Percentiles rank a stretch among this genome's conserved stretches.
Conservation (phyloP, 2,113 vertebrate species). For the Xenopus tropicalis region DNA sequence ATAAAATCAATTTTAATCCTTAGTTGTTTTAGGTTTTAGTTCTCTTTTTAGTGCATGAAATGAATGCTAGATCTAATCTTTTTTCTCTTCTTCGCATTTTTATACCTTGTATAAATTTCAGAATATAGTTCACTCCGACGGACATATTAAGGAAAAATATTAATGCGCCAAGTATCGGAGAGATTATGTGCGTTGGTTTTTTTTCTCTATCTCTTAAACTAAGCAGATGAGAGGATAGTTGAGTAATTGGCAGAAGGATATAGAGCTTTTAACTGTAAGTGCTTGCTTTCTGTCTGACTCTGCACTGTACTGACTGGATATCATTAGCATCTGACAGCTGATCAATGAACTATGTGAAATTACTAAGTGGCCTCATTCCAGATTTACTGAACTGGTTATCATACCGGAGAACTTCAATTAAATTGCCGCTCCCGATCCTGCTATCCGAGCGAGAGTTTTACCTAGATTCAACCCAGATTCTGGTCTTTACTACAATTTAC, state of each 20-base stretch:
- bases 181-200: conserved; percentile 15
- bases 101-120: conserved; percentile 20
- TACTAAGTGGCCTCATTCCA: conserved; percentile 38
- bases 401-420: conserved; percentile 17
- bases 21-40: too few species aligned
- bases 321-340: conserved; percentile 43
- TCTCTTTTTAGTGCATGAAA: too few species aligned
- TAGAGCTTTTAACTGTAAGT: conserved; percentile 44
- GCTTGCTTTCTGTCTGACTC: conserved; percentile 22
- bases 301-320: conserved; percentile 29
- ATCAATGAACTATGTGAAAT: conserved; percentile 43
- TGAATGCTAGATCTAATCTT: too few species aligned
- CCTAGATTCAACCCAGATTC: background rate
- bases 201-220: conserved; percentile 1
- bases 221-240: conserved; percentile 23
- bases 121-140: conserved; percentile 16
- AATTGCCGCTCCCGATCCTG: conserved; percentile 12
- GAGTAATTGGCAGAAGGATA: conserved; percentile 38
- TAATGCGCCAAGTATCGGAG: conserved; percentile 5
- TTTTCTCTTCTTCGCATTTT: too few species aligned
- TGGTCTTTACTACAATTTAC: background rate
- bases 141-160: conserved; percentile 34
- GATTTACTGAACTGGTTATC: conserved; percentile 41
- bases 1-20: too few species aligned
- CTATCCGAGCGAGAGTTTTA: background rate